A percentile compares a stretch with the other conserved stretches of the same genome.
Conservation (phyloP, 1,140 invertebrate species). For the Bombus terrestris region DNA sequence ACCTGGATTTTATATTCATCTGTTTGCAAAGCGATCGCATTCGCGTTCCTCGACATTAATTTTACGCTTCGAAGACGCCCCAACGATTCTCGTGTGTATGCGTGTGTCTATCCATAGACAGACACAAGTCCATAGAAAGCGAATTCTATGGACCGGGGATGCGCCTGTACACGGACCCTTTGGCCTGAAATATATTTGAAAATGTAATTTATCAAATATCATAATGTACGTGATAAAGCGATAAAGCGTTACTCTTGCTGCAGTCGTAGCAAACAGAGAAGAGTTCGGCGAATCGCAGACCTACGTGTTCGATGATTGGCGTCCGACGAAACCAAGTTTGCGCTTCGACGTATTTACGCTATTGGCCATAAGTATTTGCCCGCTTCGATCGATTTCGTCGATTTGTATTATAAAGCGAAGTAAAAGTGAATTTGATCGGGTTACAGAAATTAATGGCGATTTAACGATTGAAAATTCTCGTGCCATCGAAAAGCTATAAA, state of each 20-base stretch:
- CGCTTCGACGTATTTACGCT: background rate
- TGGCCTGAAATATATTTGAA: background rate
- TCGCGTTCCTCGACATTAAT: slow-evolving; percentile 43
- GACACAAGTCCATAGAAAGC: background rate
- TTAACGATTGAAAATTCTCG: background rate
- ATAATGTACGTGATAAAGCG: slow-evolving; percentile 1
- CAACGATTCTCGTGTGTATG: background rate
- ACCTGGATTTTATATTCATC: slow-evolving; percentile 34
- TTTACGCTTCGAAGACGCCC: slow-evolving; percentile 15
- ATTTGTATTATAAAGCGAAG: background rate
- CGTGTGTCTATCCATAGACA: too few species aligned
- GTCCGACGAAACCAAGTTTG: background rate
- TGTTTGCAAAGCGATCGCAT: slow-evolving; percentile 25
- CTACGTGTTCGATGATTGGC: too few species aligned
- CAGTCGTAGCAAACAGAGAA: background rate
- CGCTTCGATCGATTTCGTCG: background rate
- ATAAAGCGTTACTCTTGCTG: background rate
- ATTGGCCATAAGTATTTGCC: background rate
- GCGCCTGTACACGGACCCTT: background rate
- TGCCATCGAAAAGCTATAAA: background rate
- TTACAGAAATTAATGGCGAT: background rate
- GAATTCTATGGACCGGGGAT: background rate
- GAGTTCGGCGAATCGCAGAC: background rate
- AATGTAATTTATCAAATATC: slow-evolving; percentile 5
- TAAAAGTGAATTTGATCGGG: background rate